Evolutionary conservation across 2,888 invertebrate genomes (phyloP).

Genomic region (Cryptocephalus moraei): DNA sequence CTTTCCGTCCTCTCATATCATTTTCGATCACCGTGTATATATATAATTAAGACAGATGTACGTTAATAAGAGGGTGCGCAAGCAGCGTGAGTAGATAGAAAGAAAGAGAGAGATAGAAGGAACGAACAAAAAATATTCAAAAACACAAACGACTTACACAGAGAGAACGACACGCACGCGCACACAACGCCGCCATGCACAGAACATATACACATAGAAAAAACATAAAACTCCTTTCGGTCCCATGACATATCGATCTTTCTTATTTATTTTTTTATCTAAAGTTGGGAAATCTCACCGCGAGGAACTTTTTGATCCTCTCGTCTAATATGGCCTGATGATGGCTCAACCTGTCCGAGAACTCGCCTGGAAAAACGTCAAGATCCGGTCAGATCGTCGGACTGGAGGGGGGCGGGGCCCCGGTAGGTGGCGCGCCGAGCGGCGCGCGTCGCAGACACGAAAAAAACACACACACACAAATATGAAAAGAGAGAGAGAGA

Average conservation of each 20-base stretch:
- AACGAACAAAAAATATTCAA: slow-evolving; percentile 1
- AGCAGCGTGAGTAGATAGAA: slow-evolving; percentile 29
- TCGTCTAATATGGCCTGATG: slow-evolving; percentile 83
- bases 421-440: too few species aligned
- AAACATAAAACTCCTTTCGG: background rate
- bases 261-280: too few species aligned
- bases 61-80: slow-evolving; percentile 23
- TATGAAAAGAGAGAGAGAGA: too few species aligned
- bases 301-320: slow-evolving; percentile 89
- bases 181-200: slow-evolving; percentile 6
- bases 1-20: too few species aligned
- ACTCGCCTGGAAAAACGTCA: too few species aligned
- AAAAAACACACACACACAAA: too few species aligned
- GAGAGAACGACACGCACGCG: slow-evolving; percentile 9
- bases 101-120: slow-evolving; percentile 22
- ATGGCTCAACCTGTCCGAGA: slow-evolving; percentile 62
- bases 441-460: too few species aligned
- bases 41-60: too few species aligned
- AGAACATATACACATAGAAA: slow-evolving; percentile 2
- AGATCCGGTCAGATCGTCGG: too few species aligned
- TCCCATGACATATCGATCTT: too few species aligned
- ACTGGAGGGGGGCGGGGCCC: too few species aligned
- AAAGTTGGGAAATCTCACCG: slow-evolving; percentile 52
- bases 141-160: slow-evolving; percentile 3
- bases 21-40: too few species aligned